phyloP scores from a whole-genome alignment of 2,113 vertebrate genomes.

The Petaurus breviceps region DNA sequence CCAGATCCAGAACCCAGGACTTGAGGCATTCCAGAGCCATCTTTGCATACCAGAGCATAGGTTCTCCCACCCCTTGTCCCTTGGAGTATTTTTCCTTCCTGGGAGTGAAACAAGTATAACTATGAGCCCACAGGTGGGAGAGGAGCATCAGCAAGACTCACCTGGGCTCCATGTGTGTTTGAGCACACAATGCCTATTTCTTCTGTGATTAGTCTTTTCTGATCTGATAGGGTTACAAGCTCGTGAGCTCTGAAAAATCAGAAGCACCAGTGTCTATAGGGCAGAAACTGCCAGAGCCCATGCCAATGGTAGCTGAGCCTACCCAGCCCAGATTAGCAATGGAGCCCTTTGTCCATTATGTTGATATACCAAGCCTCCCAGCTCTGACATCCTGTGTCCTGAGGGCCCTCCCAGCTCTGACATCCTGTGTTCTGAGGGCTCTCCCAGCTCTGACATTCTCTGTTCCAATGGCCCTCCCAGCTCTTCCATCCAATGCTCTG shows the following conservation, averaged over 20 bases:
- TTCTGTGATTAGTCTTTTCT: background rate
- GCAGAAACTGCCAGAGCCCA: background rate
- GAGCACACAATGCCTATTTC: background rate
- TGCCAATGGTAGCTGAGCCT: background rate
- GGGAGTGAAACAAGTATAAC: background rate
- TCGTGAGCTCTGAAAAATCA: background rate
- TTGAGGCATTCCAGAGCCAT: background rate
- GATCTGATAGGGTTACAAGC: background rate
- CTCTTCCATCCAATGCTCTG: background rate
- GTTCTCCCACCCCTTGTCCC: background rate
- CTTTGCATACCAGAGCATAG: background rate
- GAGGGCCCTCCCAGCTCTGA: background rate
- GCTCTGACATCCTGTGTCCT: background rate
- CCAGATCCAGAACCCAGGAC: background rate
- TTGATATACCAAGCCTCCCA: background rate
- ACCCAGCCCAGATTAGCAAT: background rate
- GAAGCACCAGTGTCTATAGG: background rate
- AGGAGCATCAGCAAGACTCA: background rate
- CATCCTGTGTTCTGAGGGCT: too few relatives aligned
- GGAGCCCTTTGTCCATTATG: background rate
- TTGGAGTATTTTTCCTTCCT: background rate
- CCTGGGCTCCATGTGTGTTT: background rate
- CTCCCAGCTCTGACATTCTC: too few relatives aligned
- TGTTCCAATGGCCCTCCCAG: background rate
- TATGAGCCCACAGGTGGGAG: background rate